Evolutionary conservation across 2,888 invertebrate species (phyloP), one percentile per base, ranked within the genome.

Genomic region (Gnatocerus cornutus): DNA sequence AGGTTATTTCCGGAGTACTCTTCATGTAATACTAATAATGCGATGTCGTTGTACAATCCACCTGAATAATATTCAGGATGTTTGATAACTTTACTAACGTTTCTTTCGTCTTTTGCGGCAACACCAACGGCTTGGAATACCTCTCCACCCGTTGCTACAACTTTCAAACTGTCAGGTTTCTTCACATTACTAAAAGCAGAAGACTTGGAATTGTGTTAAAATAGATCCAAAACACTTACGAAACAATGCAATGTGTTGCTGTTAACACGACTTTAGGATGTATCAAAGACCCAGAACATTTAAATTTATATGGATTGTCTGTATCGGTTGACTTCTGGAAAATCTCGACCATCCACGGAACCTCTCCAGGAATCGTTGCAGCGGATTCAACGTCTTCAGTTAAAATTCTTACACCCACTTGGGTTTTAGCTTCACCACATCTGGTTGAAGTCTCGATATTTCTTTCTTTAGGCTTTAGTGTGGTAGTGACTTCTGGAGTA

Each of bases 41-140:
- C 92, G 16, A 89, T 33, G 33, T 65, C 92, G 77, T 93, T 91
- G 75, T 87, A 87, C 9, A 92, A 83, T 16, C 87, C 89, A 52
- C 88, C 87, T 4, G 76, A 68, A 0, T 84, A 76, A 83, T 87
- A 93, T 0, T 88, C 86, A 78, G 82, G 72, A 77, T 89, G 88
- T 14, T 85, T 76, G n/a, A 86, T 81, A 0, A 88, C 84, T 46
- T 87, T 85, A 1, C 78, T 68, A 0, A 89, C 89, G 0, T 78
- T 69, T 43, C 89, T 84, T 80, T 93, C 93, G 77, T 91, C 89
- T 71, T 88, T 88, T 0, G 88, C 39, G 13, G n/a, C 10, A 29
- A 10, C 10, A 0, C 50, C 50, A 12, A 41, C 0, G 27, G 37
- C 33, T 14, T 37, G 39, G 12, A 62, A 62, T 10, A 10, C 12